Base-by-base conservation (phyloP, 2,113 vertebrate species). In the Electrona antarctica region DNA sequence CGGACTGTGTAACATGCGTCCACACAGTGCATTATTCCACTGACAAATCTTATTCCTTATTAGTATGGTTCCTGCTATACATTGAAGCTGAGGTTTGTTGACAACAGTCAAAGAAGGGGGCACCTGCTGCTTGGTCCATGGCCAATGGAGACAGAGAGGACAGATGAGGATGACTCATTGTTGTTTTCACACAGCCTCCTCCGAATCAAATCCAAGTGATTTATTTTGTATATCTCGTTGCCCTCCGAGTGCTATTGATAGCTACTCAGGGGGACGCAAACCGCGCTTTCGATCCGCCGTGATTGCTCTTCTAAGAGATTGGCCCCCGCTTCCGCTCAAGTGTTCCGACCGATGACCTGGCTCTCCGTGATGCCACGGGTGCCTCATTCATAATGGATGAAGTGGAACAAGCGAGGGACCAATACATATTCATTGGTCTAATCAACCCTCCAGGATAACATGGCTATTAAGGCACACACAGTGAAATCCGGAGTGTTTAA, bases 371-470 rank as follows among this genome's bases (percentile, higher is more conserved):
- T 73, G 76, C 71, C 60, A 56, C 2, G 50, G 55, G 41, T 33
- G 50, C 70, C 73, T 76, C 8, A 73, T 83, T 1, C 76, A 74
- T 86, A 60, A 86, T 77, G 64, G 45, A 86, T 76, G 74, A 81
- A 60, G 56, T 3, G 55, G 54, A 69, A 75, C 61, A 63, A 50
- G 58, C 10, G 57, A 64, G n/a, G 41, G 55, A 45, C 45, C 33
- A 6, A 67, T 68, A 15, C 60, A 68, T 47, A 66, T 76, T 79
- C 74, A 79, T 66, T 79, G 2, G 51, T 15, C 13, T 70, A 64
- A 73, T 69, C 57, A 56, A 72, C 63, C 77, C 58, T 2, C 33
- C n/a, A 64, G 51, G 51, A 74, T 33, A 64, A 71, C 61, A 45
- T 67, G 70, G 64, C 72, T 55, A 0, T 47, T 57, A 4, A 41